Base-by-base conservation (phyloP, 2,113 vertebrate species). In the Myiagra hebetior region DNA sequence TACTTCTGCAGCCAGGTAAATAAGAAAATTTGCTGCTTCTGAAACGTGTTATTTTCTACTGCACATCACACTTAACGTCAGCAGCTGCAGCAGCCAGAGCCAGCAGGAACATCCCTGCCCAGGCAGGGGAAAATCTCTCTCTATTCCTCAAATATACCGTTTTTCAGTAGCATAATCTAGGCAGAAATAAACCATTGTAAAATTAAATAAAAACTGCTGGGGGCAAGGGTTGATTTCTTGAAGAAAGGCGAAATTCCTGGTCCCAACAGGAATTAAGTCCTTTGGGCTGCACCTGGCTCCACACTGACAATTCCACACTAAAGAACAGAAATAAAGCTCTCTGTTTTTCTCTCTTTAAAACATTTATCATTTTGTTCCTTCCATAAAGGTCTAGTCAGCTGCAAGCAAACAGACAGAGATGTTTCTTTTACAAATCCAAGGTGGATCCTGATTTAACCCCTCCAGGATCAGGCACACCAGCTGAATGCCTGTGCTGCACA, bases 191-290 rank as follows among this genome's bases (percentile, higher is more conserved):
- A 60, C 8, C 69, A 7, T 15, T 30, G 11, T 2, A 18, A 39
- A 37, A 44, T 10, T 11, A 55, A 87, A n/a, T 28, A 21, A 46
- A 28, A 86, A 30, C 10, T 39, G 5, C 31, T 7, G 5, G 10
- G 5, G 15, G 18, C 6, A 73, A 24, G 12, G 5, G 8, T 6
- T 37, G 19, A 24, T 56, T 60, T 31, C 33, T 52, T 28, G 19
- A 52, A 85, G 74, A 63, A 5, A 75, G 21, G 35, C 7, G n/a
- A 30, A 35, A 7, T 30, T 67, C 8, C 12, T n/a, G 31, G 19
- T 33, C 44, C 27, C 39, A 24, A 30, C 0, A 52, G 13, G 53
- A 70, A 69, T 2, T 0, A 19, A 68, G 13, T 6, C 20, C 15
- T 60, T 18, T 10, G 15, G 26, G 27, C 23, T 52, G 9, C 15